These are phyloP conservation scores for Merluccius polli DNA, from an alignment of 2,797 vertebrate genomes.

Conservation along the genomic window DNA sequence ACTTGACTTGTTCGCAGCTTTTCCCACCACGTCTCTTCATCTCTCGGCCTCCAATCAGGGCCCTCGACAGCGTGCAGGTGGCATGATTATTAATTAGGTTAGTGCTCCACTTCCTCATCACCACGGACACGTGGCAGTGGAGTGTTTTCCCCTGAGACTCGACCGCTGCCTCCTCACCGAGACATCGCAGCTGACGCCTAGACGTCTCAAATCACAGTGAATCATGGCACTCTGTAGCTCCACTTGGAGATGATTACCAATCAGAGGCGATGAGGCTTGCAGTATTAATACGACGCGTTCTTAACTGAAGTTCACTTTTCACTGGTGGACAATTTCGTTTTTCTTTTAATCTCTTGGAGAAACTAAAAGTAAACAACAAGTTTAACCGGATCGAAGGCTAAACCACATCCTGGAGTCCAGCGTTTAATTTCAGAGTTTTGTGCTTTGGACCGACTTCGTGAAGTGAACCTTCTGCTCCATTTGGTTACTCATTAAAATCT, in stretches of 20 bases:
- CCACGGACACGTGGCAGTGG: background rate
- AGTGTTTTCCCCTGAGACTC: background rate
- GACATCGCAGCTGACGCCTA: no score
- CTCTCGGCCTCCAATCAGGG: slow-evolving; percentile 61
- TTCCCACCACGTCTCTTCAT: slow-evolving; percentile 23
- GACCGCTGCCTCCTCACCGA: no score
- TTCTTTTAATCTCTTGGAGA: background rate
- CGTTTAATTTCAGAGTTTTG: background rate
- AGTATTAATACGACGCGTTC: no score
- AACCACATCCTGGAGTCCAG: background rate
- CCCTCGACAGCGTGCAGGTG: slow-evolving; percentile 72
- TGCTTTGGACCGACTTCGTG: background rate
- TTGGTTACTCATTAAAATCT: background rate
- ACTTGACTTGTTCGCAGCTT: background rate
- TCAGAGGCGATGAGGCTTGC: background rate
- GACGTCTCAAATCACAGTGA: no score
- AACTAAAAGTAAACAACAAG: background rate
- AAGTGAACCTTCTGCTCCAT: background rate
- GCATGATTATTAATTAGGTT: slow-evolving; percentile 71
- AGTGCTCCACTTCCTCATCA: slow-evolving; percentile 45
- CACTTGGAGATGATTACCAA: background rate
- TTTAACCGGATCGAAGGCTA: background rate
- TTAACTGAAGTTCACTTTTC: no score
- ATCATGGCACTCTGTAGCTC: no score
- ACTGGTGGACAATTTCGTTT: no score